phyloP scores from a whole-genome alignment of 1,140 invertebrate species.

The Proctacanthus coquilletti region DNA sequence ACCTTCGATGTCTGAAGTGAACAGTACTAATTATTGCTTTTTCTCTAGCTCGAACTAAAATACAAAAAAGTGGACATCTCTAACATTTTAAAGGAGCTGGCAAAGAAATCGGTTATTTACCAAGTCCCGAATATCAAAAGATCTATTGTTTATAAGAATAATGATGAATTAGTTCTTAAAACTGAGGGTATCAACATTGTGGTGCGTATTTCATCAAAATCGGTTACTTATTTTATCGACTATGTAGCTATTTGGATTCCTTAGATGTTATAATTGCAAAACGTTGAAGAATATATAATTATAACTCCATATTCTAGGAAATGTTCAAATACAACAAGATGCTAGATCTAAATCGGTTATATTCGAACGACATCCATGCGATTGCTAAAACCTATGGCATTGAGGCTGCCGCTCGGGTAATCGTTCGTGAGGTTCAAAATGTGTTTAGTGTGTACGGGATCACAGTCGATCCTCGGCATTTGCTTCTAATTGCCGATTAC shows the following conservation, averaged over 20 bases:
- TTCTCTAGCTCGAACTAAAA: slow-evolving; percentile 44
- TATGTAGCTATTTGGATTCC: too few species aligned
- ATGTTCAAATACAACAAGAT: slow-evolving; percentile 69
- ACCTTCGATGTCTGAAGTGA: slow-evolving; percentile 5
- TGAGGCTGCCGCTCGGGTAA: slow-evolving; percentile 82
- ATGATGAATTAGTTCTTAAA: slow-evolving; percentile 50
- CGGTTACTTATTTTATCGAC: too few species aligned
- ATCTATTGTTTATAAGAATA: slow-evolving; percentile 56
- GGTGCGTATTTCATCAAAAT: too few species aligned
- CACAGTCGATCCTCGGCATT: slow-evolving; percentile 82
- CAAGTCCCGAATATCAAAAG: slow-evolving; percentile 68
- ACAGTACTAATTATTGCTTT: slow-evolving; percentile 6
- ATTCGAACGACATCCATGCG: slow-evolving; percentile 89
- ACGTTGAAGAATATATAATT: too few species aligned
- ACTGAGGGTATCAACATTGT: slow-evolving; percentile 91
- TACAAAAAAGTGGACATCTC: slow-evolving; percentile 58
- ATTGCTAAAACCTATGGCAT: slow-evolving; percentile 87
- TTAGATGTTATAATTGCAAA: too few species aligned
- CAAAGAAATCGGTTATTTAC: slow-evolving; percentile 57
- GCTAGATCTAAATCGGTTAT: slow-evolving; percentile 73
- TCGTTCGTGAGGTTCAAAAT: slow-evolving; percentile 79
- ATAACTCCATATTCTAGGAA: too few species aligned
- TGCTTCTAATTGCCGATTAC: slow-evolving; percentile 88
- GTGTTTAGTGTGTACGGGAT: slow-evolving; percentile 96
- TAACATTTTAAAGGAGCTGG: slow-evolving; percentile 58